Evolutionary conservation across 1,140 invertebrate species (phyloP), one percentile per base, ranked within the genome.

Genomic region (Caerostris darwini): DNA sequence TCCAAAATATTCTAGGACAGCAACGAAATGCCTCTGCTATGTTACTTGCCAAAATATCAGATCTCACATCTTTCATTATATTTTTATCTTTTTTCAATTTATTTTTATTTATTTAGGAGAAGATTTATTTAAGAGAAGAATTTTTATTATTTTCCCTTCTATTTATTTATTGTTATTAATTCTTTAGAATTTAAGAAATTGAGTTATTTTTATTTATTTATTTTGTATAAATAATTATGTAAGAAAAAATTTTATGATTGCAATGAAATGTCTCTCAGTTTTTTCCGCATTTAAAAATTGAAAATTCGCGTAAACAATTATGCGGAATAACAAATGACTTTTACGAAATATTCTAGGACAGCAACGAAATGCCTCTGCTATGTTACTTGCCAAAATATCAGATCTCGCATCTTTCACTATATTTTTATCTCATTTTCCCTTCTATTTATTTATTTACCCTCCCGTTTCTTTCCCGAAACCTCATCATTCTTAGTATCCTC

Each of bases 401-500:
- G 34, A 19, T 50, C 71, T 4, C 34, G 71, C 71, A 77, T 50
- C 71, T 53, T 12, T 53, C 71, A 5, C 71, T 53, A 12, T 77
- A 77, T 77, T 77, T 77, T 19, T 56, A 83, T 83, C 82, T 19
- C 34, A 7, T 58, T 7, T 83, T 19, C 54, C 54, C 53, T 56
- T 17, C 12, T 56, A 83, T 83, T 83, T 83, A 56, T 83, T 58
- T 58, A 57, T 58, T 57, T 58, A 57, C n/a, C 82, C 17, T 56
- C 82, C 53, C 71, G 71, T 77, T 77, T 77, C 71, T 77, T 77
- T 77, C 50, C 53, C 3, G 61, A 56, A 57, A 83, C 53, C 54
- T 83, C 82, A 56, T 83, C 82, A 14, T 57, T 83, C 82, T 83
- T 58, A 56, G 82, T 83, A 83, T 83, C 82, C 57, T 58, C 56